A percentile compares a stretch with the other conserved stretches of the same genome.
Conservation (phyloP, 2,888 invertebrate species). For the Conops quadrifasciatus region DNA sequence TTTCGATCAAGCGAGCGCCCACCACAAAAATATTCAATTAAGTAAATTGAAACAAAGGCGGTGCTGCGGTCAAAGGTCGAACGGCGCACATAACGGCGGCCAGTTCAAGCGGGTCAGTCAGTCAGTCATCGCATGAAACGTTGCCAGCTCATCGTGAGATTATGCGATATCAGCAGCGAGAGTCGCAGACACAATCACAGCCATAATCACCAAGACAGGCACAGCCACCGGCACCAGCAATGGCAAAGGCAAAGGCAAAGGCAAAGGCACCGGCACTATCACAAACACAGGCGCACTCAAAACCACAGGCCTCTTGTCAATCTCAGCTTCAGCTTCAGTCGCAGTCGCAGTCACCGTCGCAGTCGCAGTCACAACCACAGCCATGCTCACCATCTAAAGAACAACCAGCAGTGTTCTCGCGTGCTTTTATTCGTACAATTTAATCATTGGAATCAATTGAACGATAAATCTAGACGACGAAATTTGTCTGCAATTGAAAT, state of each 20-base stretch:
- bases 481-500: not conserved
- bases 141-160: constrained; percentile 8
- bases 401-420: too few species aligned
- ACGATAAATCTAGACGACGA: constrained; percentile 13
- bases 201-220: not conserved
- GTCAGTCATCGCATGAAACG: not conserved
- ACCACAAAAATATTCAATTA: constrained; percentile 22
- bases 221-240: not conserved
- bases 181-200: not conserved
- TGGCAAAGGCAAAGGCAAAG: not conserved
- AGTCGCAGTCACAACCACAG: too few species aligned
- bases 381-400: too few species aligned
- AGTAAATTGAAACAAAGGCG: constrained; percentile 31
- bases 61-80: constrained; percentile 21
- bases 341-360: too few species aligned
- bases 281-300: not conserved
- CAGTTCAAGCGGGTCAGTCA: constrained; percentile 14
- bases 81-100: not conserved
- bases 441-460: constrained; percentile 32
- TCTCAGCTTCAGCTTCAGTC: not conserved
- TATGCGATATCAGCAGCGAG: not conserved
- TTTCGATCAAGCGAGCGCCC: not conserved
- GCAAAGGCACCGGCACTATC: not conserved
- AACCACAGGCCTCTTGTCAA: not conserved
- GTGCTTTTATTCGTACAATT: constrained; percentile 20